Percentiles rank a stretch among this genome's conserved stretches.
phyloP scores from a whole-genome alignment of 2,888 invertebrate genomes.

The Ornithoptera priamus region DNA sequence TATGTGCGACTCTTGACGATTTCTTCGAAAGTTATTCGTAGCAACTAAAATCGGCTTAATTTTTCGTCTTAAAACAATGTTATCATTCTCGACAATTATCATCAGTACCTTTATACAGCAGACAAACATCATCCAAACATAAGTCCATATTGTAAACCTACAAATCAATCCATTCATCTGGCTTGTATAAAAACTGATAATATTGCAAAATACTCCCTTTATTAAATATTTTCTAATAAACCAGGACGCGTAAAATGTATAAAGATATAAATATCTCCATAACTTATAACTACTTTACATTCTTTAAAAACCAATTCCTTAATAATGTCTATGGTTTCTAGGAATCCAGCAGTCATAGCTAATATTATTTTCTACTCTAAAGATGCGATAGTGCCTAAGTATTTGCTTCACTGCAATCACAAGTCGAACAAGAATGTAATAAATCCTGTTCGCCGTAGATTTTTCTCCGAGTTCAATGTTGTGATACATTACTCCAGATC shows the following conservation, averaged over 20 bases:
- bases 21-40: neutral
- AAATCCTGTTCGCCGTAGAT: conserved; percentile 25
- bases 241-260: neutral
- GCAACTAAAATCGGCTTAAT: neutral
- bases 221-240: neutral
- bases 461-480: conserved; percentile 27
- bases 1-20: neutral
- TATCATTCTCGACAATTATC: no score
- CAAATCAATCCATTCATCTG: neutral
- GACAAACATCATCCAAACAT: neutral
- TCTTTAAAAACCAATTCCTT: neutral
- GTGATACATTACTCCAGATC: conserved; percentile 28
- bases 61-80: neutral
- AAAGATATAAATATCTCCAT: neutral
- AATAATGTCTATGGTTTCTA: conserved; percentile 16
- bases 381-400: conserved; percentile 12
- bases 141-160: neutral
- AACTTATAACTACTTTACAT: neutral
- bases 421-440: conserved; percentile 28
- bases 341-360: conserved; percentile 4
- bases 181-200: neutral
- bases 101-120: no score
- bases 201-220: neutral
- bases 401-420: conserved; percentile 23
- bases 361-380: conserved; percentile 14